A percentile compares a stretch with the other conserved stretches of the same genome.
Evolutionary conservation across 1,140 invertebrate genomes (phyloP).

Genomic region (Phthorimaea operculella): DNA sequence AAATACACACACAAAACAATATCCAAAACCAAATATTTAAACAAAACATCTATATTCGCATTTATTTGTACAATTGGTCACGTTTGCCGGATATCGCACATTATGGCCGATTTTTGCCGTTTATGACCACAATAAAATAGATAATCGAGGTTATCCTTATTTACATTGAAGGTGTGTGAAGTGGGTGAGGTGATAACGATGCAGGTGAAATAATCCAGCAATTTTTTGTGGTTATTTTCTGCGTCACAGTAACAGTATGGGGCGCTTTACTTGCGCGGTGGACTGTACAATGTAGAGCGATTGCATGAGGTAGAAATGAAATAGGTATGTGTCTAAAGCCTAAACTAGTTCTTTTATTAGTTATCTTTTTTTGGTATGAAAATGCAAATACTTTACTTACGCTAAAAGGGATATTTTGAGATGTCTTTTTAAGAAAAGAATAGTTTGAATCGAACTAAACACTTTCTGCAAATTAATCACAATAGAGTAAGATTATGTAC

Average conservation of each 20-base stretch:
- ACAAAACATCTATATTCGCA: constrained; percentile 23
- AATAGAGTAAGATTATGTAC: too few relatives aligned
- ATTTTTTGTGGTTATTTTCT: constrained; percentile 46
- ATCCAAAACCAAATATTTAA: constrained; percentile 35
- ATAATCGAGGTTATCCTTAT: constrained; percentile 59
- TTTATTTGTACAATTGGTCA: constrained; percentile 57
- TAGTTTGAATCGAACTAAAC: too few relatives aligned
- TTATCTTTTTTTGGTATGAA: too few relatives aligned
- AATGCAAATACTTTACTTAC: too few relatives aligned
- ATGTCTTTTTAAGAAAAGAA: too few relatives aligned
- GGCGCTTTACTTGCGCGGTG: background rate
- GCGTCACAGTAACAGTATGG: constrained; percentile 18
- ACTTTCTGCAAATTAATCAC: too few relatives aligned
- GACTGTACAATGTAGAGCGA: background rate
- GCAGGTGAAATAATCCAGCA: constrained; percentile 31
- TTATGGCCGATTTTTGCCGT: constrained; percentile 25
- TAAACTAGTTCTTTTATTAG: too few relatives aligned
- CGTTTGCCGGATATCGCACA: constrained; percentile 27
- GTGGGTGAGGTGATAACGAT: constrained; percentile 50
- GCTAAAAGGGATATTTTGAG: too few relatives aligned
- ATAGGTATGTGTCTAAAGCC: too few relatives aligned
- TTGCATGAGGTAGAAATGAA: too few relatives aligned
- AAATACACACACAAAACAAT: constrained; percentile 28
- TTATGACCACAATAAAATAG: constrained; percentile 50
- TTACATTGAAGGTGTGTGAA: constrained; percentile 55